Evolutionary conservation across 92 coral and sea anemone genomes (phyloP).

Genomic region (Porites rus): DNA sequence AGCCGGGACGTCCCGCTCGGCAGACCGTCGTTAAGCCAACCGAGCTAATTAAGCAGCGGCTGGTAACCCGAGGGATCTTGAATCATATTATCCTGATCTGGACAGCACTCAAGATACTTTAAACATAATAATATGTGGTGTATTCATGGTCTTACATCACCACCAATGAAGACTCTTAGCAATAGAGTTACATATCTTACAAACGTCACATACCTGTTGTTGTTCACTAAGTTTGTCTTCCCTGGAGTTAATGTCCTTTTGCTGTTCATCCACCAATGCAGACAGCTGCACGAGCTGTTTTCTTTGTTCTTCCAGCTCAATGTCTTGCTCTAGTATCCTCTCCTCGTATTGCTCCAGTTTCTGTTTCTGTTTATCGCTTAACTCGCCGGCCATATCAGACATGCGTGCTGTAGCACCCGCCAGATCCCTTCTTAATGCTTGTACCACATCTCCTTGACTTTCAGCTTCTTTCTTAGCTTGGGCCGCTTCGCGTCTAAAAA

Average conservation of each 20-base stretch:
- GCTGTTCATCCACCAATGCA: slow-evolving; percentile 87
- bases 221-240: slow-evolving; percentile 72
- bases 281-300: slow-evolving; percentile 83
- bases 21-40: too few relatives aligned
- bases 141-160: too few relatives aligned
- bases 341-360: slow-evolving; percentile 82
- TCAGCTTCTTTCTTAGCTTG: slow-evolving; percentile 90
- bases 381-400: slow-evolving; percentile 97
- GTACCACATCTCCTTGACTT: slow-evolving; percentile 90
- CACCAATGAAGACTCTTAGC: too few relatives aligned
- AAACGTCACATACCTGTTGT: neutral
- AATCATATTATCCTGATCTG: too few relatives aligned
- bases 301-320: slow-evolving; percentile 85
- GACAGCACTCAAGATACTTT: too few relatives aligned
- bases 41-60: too few relatives aligned
- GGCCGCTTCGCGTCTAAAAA: slow-evolving; percentile 84
- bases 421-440: slow-evolving; percentile 77
- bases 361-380: slow-evolving; percentile 69
- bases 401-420: slow-evolving; percentile 99
- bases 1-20: too few relatives aligned
- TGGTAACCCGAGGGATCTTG: too few relatives aligned
- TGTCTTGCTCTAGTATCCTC: slow-evolving; percentile 79
- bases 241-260: slow-evolving; percentile 78
- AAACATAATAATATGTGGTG: too few relatives aligned
- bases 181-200: slow-evolving; percentile 6